phyloP scores from a whole-genome alignment of 2,113 vertebrate species.

The Capreolus pygargus region DNA sequence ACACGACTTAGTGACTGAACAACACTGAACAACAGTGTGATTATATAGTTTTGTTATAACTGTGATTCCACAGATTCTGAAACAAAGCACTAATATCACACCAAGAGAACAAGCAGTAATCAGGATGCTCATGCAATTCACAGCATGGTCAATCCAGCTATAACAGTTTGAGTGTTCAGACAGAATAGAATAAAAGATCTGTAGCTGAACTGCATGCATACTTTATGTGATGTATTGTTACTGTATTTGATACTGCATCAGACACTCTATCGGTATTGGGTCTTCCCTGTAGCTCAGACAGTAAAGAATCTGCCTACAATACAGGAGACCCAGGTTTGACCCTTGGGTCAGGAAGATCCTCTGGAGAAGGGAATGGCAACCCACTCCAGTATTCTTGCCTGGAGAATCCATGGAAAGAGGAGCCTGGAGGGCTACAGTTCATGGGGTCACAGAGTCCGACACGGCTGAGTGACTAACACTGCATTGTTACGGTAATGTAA shows the following conservation, averaged over 20 bases:
- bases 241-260: neutral
- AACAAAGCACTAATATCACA: neutral
- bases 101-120: neutral
- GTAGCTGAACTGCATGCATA: neutral
- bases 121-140: neutral
- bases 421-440: neutral
- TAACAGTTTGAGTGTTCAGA: neutral
- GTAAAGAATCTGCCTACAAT: neutral
- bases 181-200: neutral
- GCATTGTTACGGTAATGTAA: neutral
- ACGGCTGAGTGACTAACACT: neutral
- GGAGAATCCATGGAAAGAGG: neutral
- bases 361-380: neutral
- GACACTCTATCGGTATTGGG: neutral
- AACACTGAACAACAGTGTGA: neutral
- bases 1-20: neutral
- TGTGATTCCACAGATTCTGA: neutral
- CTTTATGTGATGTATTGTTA: neutral
- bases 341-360: neutral
- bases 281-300: neutral
- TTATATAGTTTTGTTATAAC: neutral
- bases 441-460: accelerated
- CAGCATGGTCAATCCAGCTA: neutral
- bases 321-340: accelerated
- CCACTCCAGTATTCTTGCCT: neutral